Base-by-base conservation (phyloP, 2,888 invertebrate genomes). In the Sarcophaga caerulescens region DNA sequence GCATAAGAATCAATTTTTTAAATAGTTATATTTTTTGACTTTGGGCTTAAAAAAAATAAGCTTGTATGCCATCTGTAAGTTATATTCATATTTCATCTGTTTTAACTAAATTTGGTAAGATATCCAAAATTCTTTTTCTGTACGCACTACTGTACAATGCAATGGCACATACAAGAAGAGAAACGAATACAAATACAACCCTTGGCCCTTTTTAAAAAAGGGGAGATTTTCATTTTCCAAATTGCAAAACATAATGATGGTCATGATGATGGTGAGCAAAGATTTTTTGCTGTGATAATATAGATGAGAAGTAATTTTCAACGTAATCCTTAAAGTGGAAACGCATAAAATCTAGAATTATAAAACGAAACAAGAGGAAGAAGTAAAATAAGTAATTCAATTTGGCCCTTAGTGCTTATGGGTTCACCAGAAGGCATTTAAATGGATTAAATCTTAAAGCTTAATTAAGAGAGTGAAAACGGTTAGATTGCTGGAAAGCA, bases 251-350 rank as follows among this genome's bases (percentile, higher is more conserved):
- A 63, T 19, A 83, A 83, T 14, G 8, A 74, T 17, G 52, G 12
- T 8, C 17, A 63, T 19, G 77, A 83, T 17, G 8, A 74, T 17
- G 35, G 1, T 25, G 17, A n/a, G 52, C 6, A 60, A 75, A 81
- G 81, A 84, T 70, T 74, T 57, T 85, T 81, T 76, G 84, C 88
- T 87, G 88, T 79, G 88, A 80, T 88, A 88, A 88, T 88, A 81
- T 81, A 82, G 79, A 82, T 85, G 78, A 85, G 80, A 75, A 47
- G 87, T 84, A 88, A 84, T 87, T 87, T 81, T 84, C 84, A 86
- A 87, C 84, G 87, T 87, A 78, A 87, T 85, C 79, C 84, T 83
- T 84, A 85, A 89, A 89, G 87, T 86, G 88, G 86, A 87, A 88
- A 87, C 88, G 83, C 89, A 83, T 76, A 86, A 87, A 88, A 87